Percentiles rank a stretch among this genome's conserved stretches.
Conservation (phyloP, 2,113 vertebrate species). For the Condylura cristata region DNA sequence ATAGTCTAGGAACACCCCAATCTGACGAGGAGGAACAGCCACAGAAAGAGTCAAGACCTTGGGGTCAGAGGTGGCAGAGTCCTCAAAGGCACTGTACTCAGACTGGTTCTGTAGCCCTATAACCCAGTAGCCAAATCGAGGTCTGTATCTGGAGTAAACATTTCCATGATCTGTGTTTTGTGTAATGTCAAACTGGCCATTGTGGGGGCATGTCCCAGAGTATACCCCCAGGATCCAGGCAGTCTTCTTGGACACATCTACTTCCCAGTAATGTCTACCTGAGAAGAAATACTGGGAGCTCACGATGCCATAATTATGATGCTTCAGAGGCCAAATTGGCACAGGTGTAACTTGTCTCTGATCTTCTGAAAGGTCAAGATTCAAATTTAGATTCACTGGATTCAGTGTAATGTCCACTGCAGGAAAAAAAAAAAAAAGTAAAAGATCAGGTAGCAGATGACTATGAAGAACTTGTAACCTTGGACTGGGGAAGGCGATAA, state of each 20-base stretch:
- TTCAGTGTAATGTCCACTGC: constrained; percentile 68
- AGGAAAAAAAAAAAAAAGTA: neutral
- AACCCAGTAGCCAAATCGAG: constrained; percentile 46
- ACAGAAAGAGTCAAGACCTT: neutral
- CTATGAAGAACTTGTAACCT: neutral
- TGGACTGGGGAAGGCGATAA: neutral
- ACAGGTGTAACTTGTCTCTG: constrained; percentile 56
- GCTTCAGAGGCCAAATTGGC: constrained; percentile 66
- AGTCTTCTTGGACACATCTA: constrained; percentile 65
- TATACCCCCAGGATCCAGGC: constrained; percentile 65
- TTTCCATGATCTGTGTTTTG: neutral
- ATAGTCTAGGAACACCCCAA: constrained; percentile 53
- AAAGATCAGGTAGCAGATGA: neutral
- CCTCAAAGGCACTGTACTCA: constrained; percentile 28
- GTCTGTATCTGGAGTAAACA: constrained; percentile 15
- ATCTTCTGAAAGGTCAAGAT: constrained; percentile 71
- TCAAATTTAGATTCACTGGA: constrained; percentile 59
- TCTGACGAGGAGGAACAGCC: neutral
- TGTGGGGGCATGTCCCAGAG: neutral
- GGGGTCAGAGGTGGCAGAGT: neutral
- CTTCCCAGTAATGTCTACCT: constrained; percentile 75
- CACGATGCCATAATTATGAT: constrained; percentile 48
- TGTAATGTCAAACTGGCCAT: neutral
- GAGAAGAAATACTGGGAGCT: constrained; percentile 62
- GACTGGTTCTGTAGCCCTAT: neutral